Evolutionary conservation across 2,888 invertebrate genomes (phyloP), one percentile per base, ranked within the genome.

Genomic region (Catocala sponsa): DNA sequence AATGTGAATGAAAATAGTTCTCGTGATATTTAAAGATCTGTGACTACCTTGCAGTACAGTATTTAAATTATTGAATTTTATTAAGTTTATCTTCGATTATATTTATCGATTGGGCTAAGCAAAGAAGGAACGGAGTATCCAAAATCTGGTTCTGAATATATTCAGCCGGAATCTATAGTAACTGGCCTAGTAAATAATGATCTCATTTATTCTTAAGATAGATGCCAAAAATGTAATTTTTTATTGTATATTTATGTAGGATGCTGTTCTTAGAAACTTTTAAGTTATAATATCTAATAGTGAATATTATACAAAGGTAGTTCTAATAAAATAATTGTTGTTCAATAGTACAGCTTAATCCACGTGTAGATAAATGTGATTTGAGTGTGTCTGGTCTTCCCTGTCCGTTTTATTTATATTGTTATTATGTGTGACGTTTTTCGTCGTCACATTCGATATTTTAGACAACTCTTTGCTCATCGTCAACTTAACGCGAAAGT

Each of bases 341-440:
- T 38, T 38, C 35, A 38, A 9, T 9, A 9, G 35, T 38, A 9
- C 35, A 38, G 35, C 7, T 38, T 38, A 9, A 38, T 38, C 35
- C 35, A 38, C 35, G 46, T 46, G 15, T 46, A 15, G 44, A 6
- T 33, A 53, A 55, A 54, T 49, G 60, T 51, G 43, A 33, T 5
- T 56, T 10, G 46, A 10, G 32, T 32, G 50, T 62, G 9, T 68
- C 57, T 70, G 65, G 75, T 77, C 73, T 77, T 77, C 73, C 77
- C 51, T 59, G 33, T 69, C 61, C 58, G 53, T 44, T 61, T 25
- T 56, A 42, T 43, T 15, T 15, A 51, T 65, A 55, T 63, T 65
- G n/a, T 61, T 61, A 55, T 10, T 55, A 32, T 55, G 42, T 51
- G 32, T 62, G 44, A 64, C 58, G 51, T 59, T 66, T 51, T 67